Evolutionary conservation across 2,113 vertebrate genomes (phyloP).

Genomic region (Gobiocypris rarus): DNA sequence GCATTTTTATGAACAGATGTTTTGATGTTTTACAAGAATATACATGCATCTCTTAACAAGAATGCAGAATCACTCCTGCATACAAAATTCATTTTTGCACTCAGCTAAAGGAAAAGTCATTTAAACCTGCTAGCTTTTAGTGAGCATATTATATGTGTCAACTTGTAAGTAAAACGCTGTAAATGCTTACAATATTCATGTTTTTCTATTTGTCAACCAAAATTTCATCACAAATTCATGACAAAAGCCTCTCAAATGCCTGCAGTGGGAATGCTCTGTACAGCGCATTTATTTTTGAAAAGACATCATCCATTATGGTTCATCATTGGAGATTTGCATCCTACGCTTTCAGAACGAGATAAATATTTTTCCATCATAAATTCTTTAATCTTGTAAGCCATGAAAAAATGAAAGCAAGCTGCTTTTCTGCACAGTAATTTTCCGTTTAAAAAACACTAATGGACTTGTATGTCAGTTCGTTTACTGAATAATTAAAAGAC

Average conservation of each 20-base stretch:
- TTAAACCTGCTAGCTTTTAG: conserved; percentile 75
- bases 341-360: conserved; percentile 68
- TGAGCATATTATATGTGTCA: conserved; percentile 80
- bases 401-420: conserved; percentile 65
- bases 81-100: conserved; percentile 60
- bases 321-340: conserved; percentile 75
- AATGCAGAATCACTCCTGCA: conserved; percentile 60
- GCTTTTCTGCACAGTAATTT: conserved; percentile 59
- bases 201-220: conserved; percentile 82
- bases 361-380: conserved; percentile 79
- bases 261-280: conserved; percentile 69
- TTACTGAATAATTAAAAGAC: conserved; percentile 78
- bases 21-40: conserved; percentile 44
- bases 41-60: conserved; percentile 66
- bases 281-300: conserved; percentile 77
- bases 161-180: conserved; percentile 75
- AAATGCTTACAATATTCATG: conserved; percentile 80
- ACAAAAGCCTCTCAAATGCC: conserved; percentile 73
- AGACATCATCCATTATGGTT: conserved; percentile 74
- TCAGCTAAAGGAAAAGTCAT: conserved; percentile 58
- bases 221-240: conserved; percentile 81
- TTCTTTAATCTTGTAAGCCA: conserved; percentile 70
- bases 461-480: conserved; percentile 72
- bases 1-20: conserved; percentile 56
- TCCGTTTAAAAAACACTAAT: conserved; percentile 70